These are phyloP conservation scores for Ericerus pela DNA, from an alignment of 1,140 invertebrate genomes.

Conservation along the genomic window DNA sequence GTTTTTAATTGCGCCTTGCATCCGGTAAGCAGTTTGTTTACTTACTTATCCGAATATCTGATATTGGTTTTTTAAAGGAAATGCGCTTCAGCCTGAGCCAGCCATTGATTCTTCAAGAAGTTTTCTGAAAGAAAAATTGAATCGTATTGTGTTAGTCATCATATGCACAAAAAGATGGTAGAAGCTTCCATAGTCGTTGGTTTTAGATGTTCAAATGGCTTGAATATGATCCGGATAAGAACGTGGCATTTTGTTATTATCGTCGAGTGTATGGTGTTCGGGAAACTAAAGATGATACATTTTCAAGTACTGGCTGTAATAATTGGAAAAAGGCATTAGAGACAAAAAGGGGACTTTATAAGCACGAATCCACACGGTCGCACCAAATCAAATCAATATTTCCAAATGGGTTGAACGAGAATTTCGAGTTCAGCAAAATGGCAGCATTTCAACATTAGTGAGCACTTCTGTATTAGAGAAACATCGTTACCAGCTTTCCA, in stretches of 20 bases:
- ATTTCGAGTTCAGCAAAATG: too few relatives aligned
- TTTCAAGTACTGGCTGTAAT: not conserved
- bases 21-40: too few relatives aligned
- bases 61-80: too few relatives aligned
- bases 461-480: not conserved
- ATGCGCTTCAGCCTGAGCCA: too few relatives aligned
- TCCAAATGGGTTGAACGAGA: not conserved
- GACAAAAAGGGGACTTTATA: not conserved
- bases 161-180: not conserved
- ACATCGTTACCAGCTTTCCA: not conserved
- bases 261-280: not conserved
- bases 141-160: not conserved
- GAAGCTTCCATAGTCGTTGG: not conserved
- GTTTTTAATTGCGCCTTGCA: too few relatives aligned
- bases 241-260: not conserved
- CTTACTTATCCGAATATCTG: too few relatives aligned
- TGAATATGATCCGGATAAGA: constrained; percentile 2
- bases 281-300: not conserved
- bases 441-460: not conserved
- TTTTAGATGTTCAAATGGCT: not conserved
- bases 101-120: too few relatives aligned
- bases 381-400: too few relatives aligned
- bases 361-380: not conserved
- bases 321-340: not conserved
- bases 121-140: too few relatives aligned